Conservation (phyloP, 92 coral and sea anemone genomes). For the Micromussa lordhowensis region DNA sequence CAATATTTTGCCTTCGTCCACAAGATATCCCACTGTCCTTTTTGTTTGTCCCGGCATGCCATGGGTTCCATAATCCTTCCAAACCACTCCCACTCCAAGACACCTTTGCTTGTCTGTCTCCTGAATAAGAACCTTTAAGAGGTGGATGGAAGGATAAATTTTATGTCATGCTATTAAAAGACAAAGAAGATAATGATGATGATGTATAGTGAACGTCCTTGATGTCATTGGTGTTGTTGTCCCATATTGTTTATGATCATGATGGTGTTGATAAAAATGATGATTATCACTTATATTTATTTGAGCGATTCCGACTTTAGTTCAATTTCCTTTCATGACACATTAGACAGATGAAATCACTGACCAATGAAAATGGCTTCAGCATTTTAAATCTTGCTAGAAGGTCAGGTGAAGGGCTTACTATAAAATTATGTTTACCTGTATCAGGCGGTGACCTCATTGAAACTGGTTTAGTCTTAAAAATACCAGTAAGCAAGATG, state of each 20-base stretch:
- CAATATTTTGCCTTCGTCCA: constrained; percentile 32
- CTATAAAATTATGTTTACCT: too few species aligned
- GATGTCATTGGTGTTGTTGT: not conserved
- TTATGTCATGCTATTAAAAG: not conserved
- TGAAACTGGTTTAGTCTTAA: too few species aligned
- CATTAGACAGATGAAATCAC: too few species aligned
- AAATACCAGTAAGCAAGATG: too few species aligned
- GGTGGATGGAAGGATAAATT: not conserved
- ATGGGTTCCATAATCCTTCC: not conserved
- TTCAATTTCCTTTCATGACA: too few species aligned
- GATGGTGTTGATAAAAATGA: too few species aligned
- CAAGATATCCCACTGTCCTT: constrained; percentile 16
- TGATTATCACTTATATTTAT: too few species aligned
- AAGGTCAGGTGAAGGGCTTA: too few species aligned
- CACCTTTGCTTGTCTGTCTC: constrained; percentile 6
- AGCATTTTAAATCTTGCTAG: too few species aligned
- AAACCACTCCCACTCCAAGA: constrained; percentile 37
- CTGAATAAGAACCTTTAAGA: constrained; percentile 14
- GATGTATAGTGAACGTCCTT: not conserved
- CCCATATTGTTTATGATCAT: not conserved
- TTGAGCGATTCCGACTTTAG: too few species aligned
- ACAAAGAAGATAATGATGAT: not conserved
- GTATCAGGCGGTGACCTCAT: too few species aligned
- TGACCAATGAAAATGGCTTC: too few species aligned
- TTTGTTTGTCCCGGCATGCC: not conserved